phyloP scores from a whole-genome alignment of 2,113 vertebrate genomes.

The Cettia cetti region DNA sequence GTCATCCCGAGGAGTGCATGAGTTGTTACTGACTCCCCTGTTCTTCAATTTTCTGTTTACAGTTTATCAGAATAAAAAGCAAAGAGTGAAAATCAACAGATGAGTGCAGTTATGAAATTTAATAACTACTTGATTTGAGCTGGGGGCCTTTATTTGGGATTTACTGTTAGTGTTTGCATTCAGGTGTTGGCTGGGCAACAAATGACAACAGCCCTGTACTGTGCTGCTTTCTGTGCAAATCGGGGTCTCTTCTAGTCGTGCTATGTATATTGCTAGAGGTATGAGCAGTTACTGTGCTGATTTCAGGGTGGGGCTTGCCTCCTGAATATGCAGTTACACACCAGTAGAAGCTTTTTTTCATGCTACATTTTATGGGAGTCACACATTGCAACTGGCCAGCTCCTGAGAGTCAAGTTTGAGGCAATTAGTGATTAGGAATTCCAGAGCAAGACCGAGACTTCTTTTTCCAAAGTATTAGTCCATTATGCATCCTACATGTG shows the following conservation, averaged over 20 bases:
- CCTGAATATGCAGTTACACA: not conserved
- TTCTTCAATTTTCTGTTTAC: not conserved
- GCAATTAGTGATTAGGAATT: not conserved
- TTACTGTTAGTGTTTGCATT: not conserved
- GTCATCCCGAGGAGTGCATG: not conserved
- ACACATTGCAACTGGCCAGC: not conserved
- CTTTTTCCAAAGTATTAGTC: not conserved
- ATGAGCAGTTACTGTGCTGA: not conserved
- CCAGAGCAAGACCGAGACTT: not conserved
- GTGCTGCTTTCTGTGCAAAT: not conserved
- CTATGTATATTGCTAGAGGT: not conserved
- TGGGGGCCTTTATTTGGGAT: not conserved
- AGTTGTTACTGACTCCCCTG: not conserved
- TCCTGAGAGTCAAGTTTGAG: not conserved
- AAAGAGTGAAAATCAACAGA: not conserved
- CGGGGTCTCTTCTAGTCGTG: not conserved
- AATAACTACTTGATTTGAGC: not conserved
- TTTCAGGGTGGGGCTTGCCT: not conserved
- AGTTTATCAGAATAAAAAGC: not conserved
- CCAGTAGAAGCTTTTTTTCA: not conserved
- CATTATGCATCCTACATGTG: not conserved
- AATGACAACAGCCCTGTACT: not conserved
- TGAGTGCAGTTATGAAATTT: not conserved
- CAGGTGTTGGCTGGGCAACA: not conserved
- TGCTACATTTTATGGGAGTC: not conserved